These are phyloP conservation scores for Acanthisitta chloris DNA, from an alignment of 2,113 vertebrate genomes.

Conservation along the genomic window DNA sequence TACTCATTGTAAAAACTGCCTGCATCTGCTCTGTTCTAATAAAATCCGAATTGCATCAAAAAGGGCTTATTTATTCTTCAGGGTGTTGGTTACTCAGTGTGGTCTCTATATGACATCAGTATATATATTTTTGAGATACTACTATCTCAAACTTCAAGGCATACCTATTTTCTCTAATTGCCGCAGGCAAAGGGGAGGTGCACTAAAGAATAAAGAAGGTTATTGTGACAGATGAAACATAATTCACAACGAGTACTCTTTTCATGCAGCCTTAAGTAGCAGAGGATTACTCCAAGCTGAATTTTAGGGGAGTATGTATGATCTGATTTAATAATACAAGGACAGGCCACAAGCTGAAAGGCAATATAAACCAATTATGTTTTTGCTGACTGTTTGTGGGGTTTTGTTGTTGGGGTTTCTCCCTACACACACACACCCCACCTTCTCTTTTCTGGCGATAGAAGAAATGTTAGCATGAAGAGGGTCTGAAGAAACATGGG, in stretches of 20 bases:
- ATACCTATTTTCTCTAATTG: constrained; percentile 80
- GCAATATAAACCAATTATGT: constrained; percentile 37
- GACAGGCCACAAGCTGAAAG: constrained; percentile 60
- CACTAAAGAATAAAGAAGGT: constrained; percentile 78
- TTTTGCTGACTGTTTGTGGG: constrained; percentile 51
- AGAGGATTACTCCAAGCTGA: constrained; percentile 74
- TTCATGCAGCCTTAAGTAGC: constrained; percentile 74
- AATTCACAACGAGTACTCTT: constrained; percentile 79
- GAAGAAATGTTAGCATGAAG: constrained; percentile 62
- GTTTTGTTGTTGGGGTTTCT: not conserved
- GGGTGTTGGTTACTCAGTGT: constrained; percentile 7
- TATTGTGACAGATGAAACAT: constrained; percentile 82
- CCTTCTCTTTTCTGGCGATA: constrained; percentile 7
- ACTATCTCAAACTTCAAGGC: constrained; percentile 70
- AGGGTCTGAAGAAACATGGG: constrained; percentile 51
- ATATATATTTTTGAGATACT: constrained; percentile 66
- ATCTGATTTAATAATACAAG: constrained; percentile 67
- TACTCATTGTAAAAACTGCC: constrained; percentile 40
- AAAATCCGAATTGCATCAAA: constrained; percentile 27
- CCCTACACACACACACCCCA: too few species aligned
- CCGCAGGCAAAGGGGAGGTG: constrained; percentile 77
- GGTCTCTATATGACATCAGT: constrained; percentile 58
- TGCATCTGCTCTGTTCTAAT: constrained; percentile 15
- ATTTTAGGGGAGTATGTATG: constrained; percentile 68
- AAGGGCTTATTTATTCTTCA: constrained; percentile 52